A percentile compares a stretch with the other conserved stretches of the same genome.
phyloP scores from a whole-genome alignment of 2,888 invertebrate species.

The Lathronympha strigana region DNA sequence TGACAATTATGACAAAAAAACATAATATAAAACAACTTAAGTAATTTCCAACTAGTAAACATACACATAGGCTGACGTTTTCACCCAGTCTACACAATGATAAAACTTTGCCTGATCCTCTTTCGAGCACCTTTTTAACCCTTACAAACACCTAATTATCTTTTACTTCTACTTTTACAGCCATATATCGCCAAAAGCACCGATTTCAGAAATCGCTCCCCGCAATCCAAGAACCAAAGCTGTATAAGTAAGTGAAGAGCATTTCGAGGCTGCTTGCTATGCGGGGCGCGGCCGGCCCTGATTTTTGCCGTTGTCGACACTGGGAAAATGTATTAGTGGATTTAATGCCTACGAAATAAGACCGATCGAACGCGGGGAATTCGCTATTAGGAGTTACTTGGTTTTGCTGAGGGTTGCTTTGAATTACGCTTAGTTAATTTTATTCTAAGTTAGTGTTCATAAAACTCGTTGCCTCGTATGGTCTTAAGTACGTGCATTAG shows the following conservation, averaged over 20 bases:
- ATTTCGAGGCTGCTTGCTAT: slow-evolving; percentile 72
- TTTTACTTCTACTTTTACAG: slow-evolving; percentile 2
- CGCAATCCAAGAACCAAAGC: slow-evolving; percentile 48
- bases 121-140: slow-evolving; percentile 8
- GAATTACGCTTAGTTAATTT: slow-evolving; percentile 3
- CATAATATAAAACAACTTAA: no score
- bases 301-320: slow-evolving; percentile 80
- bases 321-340: slow-evolving; percentile 79
- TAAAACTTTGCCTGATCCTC: neutral
- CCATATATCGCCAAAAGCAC: slow-evolving; percentile 20
- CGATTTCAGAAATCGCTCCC: slow-evolving; percentile 41
- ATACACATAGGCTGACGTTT: no score
- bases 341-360: slow-evolving; percentile 75
- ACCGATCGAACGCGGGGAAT: slow-evolving; percentile 67
- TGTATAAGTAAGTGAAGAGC: slow-evolving; percentile 49
- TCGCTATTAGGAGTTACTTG: slow-evolving; percentile 58
- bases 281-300: slow-evolving; percentile 71
- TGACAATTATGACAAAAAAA: neutral
- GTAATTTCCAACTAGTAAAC: no score
- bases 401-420: slow-evolving; percentile 43
- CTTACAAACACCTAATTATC: neutral
- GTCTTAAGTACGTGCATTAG: no score
- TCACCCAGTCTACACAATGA: neutral
- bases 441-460: neutral
- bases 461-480: neutral